phyloP scores from a whole-genome alignment of 2,888 invertebrate species.

The Torymus tubicola region DNA sequence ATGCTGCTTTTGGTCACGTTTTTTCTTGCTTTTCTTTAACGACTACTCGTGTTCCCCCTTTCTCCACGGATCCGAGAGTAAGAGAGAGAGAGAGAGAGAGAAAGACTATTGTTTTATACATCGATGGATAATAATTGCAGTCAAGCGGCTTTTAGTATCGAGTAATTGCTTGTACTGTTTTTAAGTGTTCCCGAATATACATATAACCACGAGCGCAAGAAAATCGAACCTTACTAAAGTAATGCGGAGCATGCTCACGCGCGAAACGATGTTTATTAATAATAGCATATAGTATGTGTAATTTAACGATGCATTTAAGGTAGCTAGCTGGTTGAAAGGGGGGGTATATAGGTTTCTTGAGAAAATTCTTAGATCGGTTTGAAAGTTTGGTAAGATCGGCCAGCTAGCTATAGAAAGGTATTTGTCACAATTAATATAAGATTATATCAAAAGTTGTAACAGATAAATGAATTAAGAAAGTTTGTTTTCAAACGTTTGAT shows the following conservation, averaged over 20 bases:
- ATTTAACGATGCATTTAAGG: constrained; percentile 17
- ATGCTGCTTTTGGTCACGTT: not conserved
- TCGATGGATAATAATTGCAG: constrained; percentile 15
- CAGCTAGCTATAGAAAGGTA: too few species aligned
- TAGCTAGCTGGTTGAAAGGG: too few species aligned
- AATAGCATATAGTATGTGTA: constrained; percentile 5
- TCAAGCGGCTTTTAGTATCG: constrained; percentile 14
- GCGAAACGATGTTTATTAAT: constrained; percentile 26
- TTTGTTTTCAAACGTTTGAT: too few species aligned
- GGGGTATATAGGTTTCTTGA: too few species aligned
- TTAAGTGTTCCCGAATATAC: constrained; percentile 14
- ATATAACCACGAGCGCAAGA: not conserved
- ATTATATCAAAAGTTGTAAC: too few species aligned
- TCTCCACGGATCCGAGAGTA: not conserved
- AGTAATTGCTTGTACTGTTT: constrained; percentile 14
- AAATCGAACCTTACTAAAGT: not conserved
- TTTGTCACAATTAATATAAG: too few species aligned
- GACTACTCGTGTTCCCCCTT: constrained; percentile 21
- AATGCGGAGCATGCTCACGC: not conserved
- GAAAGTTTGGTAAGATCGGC: too few species aligned
- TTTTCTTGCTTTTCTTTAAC: constrained; percentile 44
- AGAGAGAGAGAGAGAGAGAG: too few species aligned
- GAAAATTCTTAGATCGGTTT: too few species aligned
- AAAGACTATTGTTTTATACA: constrained; percentile 36
- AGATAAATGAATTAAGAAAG: too few species aligned